phyloP scores from a whole-genome alignment of 2,797 vertebrate species.

The Pangasius sanitwongsei region DNA sequence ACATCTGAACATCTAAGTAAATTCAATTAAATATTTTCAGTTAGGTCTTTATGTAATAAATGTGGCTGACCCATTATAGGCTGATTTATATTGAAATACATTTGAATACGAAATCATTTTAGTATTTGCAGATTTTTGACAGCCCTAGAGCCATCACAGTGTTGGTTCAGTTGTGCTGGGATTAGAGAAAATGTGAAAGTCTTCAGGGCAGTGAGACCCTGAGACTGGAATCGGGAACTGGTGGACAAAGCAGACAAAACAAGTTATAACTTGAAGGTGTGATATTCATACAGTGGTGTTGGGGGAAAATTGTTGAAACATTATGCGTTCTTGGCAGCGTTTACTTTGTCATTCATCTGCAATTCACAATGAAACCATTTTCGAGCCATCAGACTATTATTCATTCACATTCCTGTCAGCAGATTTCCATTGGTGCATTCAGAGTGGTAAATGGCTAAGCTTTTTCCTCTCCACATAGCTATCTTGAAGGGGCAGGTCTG shows the following conservation, averaged over 20 bases:
- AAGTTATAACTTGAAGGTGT: background rate
- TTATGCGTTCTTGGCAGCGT: slow-evolving; percentile 3
- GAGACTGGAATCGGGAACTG: background rate
- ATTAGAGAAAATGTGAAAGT: background rate
- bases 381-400: slow-evolving; percentile 11
- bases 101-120: background rate
- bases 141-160: background rate
- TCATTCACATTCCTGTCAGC: background rate
- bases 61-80: background rate
- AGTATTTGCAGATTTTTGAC: background rate
- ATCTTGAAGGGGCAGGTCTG: slow-evolving; percentile 39
- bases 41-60: background rate
- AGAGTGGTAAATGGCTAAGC: slow-evolving; percentile 22
- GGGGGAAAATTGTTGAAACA: background rate
- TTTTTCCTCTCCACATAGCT: slow-evolving; percentile 13
- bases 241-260: background rate
- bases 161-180: background rate
- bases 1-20: background rate
- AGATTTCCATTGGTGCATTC: slow-evolving; percentile 15
- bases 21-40: no score
- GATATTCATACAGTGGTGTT: background rate
- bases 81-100: background rate
- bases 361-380: slow-evolving; percentile 25
- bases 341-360: slow-evolving; percentile 35
- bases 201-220: background rate